Evolutionary conservation across 2,113 vertebrate species (phyloP).

Genomic region (rat (Rattus norvegicus)): DNA sequence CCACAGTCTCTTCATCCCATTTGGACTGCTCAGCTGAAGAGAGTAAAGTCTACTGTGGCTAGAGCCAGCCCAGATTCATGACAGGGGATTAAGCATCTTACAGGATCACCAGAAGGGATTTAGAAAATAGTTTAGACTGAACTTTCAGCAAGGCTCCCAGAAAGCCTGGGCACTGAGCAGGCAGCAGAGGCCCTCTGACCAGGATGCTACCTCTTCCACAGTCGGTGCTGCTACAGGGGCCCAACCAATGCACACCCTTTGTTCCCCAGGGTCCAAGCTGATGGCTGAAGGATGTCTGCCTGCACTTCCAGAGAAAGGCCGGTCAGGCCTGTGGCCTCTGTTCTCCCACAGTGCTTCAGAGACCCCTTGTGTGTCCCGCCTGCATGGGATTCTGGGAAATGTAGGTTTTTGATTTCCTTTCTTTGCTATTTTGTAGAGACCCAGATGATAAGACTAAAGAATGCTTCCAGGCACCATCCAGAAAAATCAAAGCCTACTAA

Average conservation of each 20-base stretch:
- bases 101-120: conserved; percentile 57
- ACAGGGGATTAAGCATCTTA: conserved; percentile 54
- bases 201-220: neutral
- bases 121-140: conserved; percentile 53
- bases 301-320: neutral
- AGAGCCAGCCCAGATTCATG: conserved; percentile 35
- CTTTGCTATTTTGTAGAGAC: neutral
- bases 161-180: neutral
- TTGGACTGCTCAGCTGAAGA: conserved; percentile 32
- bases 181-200: neutral
- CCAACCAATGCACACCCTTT: neutral
- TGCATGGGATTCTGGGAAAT: neutral
- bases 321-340: neutral
- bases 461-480: neutral
- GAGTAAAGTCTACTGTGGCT: conserved; percentile 52
- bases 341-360: neutral
- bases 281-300: neutral
- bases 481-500: neutral
- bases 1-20: conserved; percentile 10
- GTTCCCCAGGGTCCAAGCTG: neutral
- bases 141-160: conserved; percentile 29
- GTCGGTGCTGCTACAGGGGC: neutral
- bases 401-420: conserved; percentile 10
- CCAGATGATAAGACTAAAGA: neutral
- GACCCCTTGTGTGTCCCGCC: neutral